Conservation (phyloP, 1,140 invertebrate species). For the Druon quercuslanigerum region DNA sequence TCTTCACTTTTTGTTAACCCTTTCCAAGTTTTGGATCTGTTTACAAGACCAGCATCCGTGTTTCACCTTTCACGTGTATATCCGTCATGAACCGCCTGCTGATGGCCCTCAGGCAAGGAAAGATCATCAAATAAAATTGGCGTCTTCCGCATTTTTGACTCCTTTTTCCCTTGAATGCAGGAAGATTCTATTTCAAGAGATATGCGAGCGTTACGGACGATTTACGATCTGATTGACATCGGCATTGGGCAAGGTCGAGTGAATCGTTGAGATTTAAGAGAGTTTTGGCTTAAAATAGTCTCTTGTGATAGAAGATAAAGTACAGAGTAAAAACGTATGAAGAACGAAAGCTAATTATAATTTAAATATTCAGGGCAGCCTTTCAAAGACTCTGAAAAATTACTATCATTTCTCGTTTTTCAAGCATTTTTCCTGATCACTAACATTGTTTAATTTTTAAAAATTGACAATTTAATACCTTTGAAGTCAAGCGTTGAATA, state of each 20-base stretch:
- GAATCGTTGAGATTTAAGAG: background rate
- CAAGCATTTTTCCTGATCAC: no score
- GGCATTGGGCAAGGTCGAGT: slow-evolving; percentile 16
- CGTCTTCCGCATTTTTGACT: slow-evolving; percentile 2
- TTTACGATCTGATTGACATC: slow-evolving; percentile 23
- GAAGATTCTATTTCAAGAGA: background rate
- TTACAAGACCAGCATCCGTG: slow-evolving; percentile 14
- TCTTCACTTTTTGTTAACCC: slow-evolving; percentile 22
- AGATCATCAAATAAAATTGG: slow-evolving; percentile 1
- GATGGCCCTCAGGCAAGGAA: slow-evolving; percentile 11
- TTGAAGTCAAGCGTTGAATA: no score
- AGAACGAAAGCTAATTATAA: no score
- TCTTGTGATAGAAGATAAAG: no score
- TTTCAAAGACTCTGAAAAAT: no score
- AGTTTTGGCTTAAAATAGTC: background rate
- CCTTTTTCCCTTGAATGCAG: background rate
- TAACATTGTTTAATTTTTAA: no score
- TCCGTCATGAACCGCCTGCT: background rate
- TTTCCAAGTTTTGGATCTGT: slow-evolving; percentile 10
- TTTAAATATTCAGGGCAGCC: no score
- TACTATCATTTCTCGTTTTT: no score
- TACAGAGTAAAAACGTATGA: no score
- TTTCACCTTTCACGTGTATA: slow-evolving; percentile 10
- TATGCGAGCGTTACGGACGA: background rate
- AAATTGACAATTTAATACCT: no score